Conservation (phyloP, 2,113 vertebrate genomes). For the Madoqua kirkii region DNA sequence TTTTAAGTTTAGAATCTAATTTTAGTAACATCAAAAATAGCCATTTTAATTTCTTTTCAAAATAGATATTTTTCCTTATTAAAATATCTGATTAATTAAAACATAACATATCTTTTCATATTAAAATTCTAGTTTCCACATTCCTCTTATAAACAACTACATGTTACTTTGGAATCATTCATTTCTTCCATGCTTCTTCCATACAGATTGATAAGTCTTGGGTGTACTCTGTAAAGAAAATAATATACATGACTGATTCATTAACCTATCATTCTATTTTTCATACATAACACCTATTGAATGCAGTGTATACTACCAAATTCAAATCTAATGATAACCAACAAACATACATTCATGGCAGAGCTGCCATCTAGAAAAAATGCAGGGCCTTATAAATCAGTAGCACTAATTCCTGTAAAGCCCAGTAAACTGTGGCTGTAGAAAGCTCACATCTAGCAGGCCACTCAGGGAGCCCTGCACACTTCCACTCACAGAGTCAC, state of each 20-base stretch:
- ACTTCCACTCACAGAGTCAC: neutral
- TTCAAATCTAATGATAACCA: neutral
- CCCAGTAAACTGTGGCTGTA: neutral
- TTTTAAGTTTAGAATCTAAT: neutral
- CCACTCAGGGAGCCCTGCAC: too few species aligned
- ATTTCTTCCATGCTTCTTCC: constrained; percentile 81
- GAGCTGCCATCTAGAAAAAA: neutral
- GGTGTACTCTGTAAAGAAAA: constrained; percentile 82
- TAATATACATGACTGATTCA: neutral
- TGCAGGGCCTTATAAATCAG: neutral
- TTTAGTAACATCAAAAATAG: constrained; percentile 32
- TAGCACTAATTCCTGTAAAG: neutral
- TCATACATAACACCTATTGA: neutral
- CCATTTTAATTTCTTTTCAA: neutral
- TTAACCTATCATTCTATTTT: neutral
- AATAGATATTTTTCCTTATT: neutral
- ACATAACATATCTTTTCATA: neutral
- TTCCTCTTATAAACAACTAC: constrained; percentile 81
- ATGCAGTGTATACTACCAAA: neutral
- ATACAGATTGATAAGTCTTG: constrained; percentile 85
- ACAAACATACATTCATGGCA: neutral
- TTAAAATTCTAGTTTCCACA: neutral
- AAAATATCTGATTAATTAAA: neutral
- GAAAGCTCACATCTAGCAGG: neutral
- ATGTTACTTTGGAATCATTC: constrained; percentile 78